Evolutionary conservation across 2,113 vertebrate species (phyloP).

Genomic region (Columba janthina): DNA sequence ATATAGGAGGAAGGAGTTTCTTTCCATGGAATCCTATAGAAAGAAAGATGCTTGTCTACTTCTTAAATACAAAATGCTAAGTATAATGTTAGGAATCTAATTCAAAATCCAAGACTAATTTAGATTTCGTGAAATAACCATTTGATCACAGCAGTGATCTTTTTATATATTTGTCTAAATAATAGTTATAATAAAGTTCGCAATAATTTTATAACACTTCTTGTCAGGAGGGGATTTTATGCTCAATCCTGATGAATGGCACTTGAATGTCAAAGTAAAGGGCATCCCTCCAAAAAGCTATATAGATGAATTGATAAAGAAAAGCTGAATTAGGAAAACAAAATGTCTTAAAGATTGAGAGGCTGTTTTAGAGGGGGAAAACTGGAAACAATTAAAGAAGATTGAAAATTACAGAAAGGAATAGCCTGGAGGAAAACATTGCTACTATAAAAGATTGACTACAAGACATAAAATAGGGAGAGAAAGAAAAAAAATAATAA

Average conservation of each 20-base stretch:
- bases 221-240: not conserved
- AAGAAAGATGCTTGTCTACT: not conserved
- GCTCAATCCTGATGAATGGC: not conserved
- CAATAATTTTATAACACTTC: not conserved
- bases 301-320: not conserved
- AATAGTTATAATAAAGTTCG: not conserved
- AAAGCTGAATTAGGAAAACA: not conserved
- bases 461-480: not conserved
- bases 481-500: not conserved
- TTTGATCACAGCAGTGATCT: not conserved
- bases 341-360: not conserved
- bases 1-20: not conserved
- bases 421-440: not conserved
- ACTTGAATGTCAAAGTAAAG: not conserved
- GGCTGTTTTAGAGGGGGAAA: not conserved
- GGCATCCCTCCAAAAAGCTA: not conserved
- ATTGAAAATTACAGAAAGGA: not conserved
- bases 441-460: not conserved
- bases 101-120: not conserved
- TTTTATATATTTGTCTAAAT: not conserved
- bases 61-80: not conserved
- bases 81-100: not conserved
- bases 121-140: not conserved
- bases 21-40: not conserved
- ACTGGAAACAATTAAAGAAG: not conserved